Conservation (phyloP, 2,113 vertebrate species). For the Hiodon alosoides region DNA sequence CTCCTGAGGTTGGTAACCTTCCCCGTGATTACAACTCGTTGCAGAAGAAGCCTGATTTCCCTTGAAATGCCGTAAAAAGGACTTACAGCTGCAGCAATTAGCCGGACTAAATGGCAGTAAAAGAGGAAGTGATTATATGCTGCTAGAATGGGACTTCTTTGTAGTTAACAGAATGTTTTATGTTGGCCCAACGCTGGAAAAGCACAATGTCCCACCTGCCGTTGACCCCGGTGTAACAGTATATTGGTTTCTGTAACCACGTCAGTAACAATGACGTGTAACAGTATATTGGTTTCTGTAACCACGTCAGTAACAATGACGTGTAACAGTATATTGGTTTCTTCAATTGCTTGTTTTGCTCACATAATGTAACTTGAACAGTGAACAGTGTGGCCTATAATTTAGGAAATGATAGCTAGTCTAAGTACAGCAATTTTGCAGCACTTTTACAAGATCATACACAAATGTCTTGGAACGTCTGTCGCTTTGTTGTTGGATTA, state of each 20-base stretch:
- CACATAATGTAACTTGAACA: too few relatives aligned
- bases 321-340: too few relatives aligned
- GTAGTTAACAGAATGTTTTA: background rate
- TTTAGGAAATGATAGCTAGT: too few relatives aligned
- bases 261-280: too few relatives aligned
- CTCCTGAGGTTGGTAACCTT: conserved; percentile 3
- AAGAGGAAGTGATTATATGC: conserved; percentile 5
- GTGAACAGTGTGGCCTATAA: too few relatives aligned
- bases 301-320: too few relatives aligned
- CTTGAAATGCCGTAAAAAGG: background rate
- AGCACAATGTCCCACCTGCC: background rate
- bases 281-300: too few relatives aligned
- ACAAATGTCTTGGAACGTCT: too few relatives aligned
- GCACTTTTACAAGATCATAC: too few relatives aligned
- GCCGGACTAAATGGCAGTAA: conserved; percentile 8
- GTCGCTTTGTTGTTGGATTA: too few relatives aligned
- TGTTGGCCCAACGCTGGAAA: background rate
- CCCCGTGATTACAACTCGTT: background rate
- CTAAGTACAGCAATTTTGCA: too few relatives aligned
- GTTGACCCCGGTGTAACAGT: background rate
- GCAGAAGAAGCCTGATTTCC: background rate
- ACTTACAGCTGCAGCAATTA: conserved; percentile 16
- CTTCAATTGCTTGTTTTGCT: too few relatives aligned
- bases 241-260: background rate
- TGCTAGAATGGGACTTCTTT: background rate